Base-by-base conservation (phyloP, 2,797 vertebrate species). In the Pseudomugil tenellus region DNA sequence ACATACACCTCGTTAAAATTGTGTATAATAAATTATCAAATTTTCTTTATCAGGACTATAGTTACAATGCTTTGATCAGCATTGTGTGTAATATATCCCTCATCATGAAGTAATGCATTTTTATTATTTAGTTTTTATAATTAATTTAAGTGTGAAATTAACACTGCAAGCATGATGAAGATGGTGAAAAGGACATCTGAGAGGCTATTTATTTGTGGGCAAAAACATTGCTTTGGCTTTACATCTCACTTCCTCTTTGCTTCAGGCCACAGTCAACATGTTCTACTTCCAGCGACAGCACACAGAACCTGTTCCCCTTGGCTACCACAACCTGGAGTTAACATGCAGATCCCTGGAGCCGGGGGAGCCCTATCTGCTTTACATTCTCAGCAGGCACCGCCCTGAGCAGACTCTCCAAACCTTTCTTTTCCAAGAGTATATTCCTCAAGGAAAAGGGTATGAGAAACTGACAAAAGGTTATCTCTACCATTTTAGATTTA, bases 261-360 rank as follows among this genome's bases (percentile, higher is more conserved):
- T 0, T 4, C 84, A 98, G 97, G 95, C 90, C 67, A 96, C 96
- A 0, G 88, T 98, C 79, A 96, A 96, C 90, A 95, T 98, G 92
- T 96, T 98, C 71, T 84, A 90, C 84, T 93, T 90, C 76, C 94
- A 96, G 57, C 91, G 93, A 17, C 81, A 89, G 21, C 96, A 97
- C 87, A 93, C 92, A 0, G 96, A 97, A 63, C 32, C 73, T 0
- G 80, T 96, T 17, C 96, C 96, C 0, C 77, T 88, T 1, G 92
- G 91, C 0, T 98, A 95, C 72, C 87, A 93, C 4, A 89, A 93
- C 75, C 86, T 98, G 82, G 91, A 95, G 0, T 26, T 94, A 76
- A 94, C 93, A 3, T 96, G 96, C 81, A 87, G 87, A 9, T 94
- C 95, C 0, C 94, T 95, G 60, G 94, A 94, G 74, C 93, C 94